These are phyloP conservation scores for Bucorvus abyssinicus DNA, from an alignment of 2,797 vertebrate species.

Conservation along the genomic window DNA sequence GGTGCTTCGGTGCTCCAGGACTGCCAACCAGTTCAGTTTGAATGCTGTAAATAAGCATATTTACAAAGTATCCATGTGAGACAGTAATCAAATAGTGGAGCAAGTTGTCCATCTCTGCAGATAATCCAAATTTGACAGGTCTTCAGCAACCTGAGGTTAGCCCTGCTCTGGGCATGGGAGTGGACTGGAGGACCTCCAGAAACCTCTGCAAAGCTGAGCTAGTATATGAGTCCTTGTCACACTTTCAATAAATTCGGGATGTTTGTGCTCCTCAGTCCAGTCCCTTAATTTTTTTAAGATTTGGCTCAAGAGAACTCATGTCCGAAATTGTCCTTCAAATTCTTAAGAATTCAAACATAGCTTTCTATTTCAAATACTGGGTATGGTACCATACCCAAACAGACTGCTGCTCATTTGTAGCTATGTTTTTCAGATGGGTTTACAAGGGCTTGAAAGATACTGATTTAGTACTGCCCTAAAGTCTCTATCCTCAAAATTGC, in stretches of 20 bases:
- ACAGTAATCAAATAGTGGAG: neutral
- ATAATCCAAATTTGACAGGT: neutral
- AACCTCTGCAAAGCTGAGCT: neutral
- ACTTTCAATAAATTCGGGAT: neutral
- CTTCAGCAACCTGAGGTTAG: neutral
- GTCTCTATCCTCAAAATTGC: neutral
- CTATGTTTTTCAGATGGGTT: neutral
- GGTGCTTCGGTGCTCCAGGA: neutral
- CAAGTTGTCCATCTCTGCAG: neutral
- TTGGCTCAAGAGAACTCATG: neutral
- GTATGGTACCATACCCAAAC: accelerated
- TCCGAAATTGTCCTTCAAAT: neutral
- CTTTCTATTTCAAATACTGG: neutral
- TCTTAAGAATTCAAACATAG: neutral
- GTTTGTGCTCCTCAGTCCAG: neutral
- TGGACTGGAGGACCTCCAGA: neutral
- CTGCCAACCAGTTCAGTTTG: neutral
- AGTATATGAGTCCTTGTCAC: neutral
- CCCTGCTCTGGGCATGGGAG: neutral
- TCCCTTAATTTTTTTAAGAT: neutral
- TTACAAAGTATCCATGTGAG: neutral
- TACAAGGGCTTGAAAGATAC: neutral
- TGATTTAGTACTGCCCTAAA: accelerated
- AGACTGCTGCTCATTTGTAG: neutral
- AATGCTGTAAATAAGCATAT: neutral